A percentile compares a stretch with the other conserved stretches of the same genome.
phyloP scores from a whole-genome alignment of 2,888 invertebrate genomes.

The Pheosia gnoma region DNA sequence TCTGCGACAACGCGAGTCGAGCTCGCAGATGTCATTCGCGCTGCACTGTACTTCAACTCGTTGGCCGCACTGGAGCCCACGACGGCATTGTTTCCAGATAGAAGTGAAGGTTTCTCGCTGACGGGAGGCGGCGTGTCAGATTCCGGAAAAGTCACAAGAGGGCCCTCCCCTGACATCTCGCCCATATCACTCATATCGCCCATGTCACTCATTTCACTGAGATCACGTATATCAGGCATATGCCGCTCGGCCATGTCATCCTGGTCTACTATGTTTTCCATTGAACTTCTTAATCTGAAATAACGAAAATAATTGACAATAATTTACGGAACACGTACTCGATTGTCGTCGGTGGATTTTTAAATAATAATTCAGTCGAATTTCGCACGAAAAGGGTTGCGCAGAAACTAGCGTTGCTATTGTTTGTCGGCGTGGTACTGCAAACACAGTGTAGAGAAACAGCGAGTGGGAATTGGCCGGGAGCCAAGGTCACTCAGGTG shows the following conservation, averaged over 20 bases:
- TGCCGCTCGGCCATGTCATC: constrained; percentile 76
- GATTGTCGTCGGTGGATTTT: background rate
- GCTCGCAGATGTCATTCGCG: constrained; percentile 89
- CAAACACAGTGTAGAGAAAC: constrained; percentile 71
- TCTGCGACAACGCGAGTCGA: constrained; percentile 91
- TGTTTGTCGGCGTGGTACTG: constrained; percentile 80
- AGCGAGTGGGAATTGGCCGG: constrained; percentile 73
- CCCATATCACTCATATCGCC: constrained; percentile 80
- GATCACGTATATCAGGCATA: constrained; percentile 76
- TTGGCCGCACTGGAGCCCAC: constrained; percentile 82
- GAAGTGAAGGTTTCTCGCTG: constrained; percentile 72
- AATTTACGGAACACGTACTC: background rate
- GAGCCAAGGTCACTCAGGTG: constrained; percentile 82
- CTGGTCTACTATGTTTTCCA: constrained; percentile 91
- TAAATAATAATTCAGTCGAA: constrained; percentile 15
- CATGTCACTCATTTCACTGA: constrained; percentile 77
- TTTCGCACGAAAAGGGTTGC: constrained; percentile 46
- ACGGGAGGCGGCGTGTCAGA: constrained; percentile 88
- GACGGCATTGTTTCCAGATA: constrained; percentile 71
- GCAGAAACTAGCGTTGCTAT: constrained; percentile 69
- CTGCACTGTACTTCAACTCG: constrained; percentile 93
- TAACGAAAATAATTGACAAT: constrained; percentile 4
- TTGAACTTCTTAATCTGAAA: constrained; percentile 87
- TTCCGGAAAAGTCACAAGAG: constrained; percentile 92
- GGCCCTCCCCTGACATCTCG: constrained; percentile 82